Evolutionary conservation across 2,888 invertebrate species (phyloP).

Genomic region (Napeogenes inachia): DNA sequence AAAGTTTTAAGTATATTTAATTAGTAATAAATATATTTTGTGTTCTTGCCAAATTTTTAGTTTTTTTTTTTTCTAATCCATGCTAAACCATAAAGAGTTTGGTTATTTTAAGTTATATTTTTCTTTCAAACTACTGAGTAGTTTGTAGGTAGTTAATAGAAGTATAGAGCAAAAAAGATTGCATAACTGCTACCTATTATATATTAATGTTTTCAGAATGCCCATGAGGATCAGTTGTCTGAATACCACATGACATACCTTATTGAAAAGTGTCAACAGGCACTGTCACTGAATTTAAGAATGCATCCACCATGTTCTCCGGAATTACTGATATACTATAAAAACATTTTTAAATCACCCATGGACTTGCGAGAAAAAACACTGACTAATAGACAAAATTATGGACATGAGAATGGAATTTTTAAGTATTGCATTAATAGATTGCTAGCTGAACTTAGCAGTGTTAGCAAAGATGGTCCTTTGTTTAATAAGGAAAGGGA

Average conservation of each 20-base stretch:
- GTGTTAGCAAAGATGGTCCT: constrained; percentile 52
- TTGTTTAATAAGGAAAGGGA: constrained; percentile 53
- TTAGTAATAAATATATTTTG: too few relatives aligned
- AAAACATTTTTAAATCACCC: constrained; percentile 54
- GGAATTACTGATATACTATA: constrained; percentile 44
- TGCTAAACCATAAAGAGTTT: too few relatives aligned
- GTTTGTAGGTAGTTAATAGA: too few relatives aligned
- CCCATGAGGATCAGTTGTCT: constrained; percentile 54
- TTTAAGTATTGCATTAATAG: constrained; percentile 64
- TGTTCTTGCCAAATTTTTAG: too few relatives aligned
- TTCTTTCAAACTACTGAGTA: too few relatives aligned
- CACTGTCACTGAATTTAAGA: constrained; percentile 54
- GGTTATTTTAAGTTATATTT: too few relatives aligned
- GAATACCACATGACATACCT: constrained; percentile 47
- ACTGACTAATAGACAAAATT: constrained; percentile 54
- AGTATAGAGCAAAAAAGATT: background rate
- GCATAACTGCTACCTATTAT: background rate
- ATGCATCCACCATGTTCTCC: constrained; percentile 50
- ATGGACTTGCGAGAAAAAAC: constrained; percentile 54
- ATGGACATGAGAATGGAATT: constrained; percentile 52
- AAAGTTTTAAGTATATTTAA: too few relatives aligned
- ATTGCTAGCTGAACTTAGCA: constrained; percentile 57
- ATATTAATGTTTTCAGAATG: constrained; percentile 57
- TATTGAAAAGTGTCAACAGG: constrained; percentile 57
- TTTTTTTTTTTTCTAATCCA: too few relatives aligned